phyloP scores from a whole-genome alignment of 2,113 vertebrate species.

The Artemisiospiza belli region DNA sequence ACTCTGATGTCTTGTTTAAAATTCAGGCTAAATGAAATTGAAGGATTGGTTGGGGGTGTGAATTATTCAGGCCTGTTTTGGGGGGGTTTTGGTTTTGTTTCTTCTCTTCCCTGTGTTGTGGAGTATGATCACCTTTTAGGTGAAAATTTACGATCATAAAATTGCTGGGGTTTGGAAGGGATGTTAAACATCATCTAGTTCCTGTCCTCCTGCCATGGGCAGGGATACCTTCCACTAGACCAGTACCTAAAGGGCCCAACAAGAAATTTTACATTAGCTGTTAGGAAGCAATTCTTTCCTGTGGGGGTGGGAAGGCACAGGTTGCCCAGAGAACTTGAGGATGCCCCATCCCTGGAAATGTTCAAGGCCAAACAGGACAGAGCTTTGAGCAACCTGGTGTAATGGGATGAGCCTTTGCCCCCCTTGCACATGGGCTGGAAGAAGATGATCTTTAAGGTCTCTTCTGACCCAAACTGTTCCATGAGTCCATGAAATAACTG shows the following conservation, averaged over 20 bases:
- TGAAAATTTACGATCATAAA: neutral
- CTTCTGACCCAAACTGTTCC: neutral
- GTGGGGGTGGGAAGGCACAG: neutral
- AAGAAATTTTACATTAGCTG: neutral
- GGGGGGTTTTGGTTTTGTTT: neutral
- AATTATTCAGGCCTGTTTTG: neutral
- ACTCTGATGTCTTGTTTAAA: neutral
- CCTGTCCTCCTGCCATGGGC: neutral
- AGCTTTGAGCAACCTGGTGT: neutral
- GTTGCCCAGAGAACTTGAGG: neutral
- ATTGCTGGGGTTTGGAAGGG: neutral
- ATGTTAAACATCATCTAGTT: neutral
- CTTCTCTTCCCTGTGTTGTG: neutral
- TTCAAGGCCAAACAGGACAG: neutral
- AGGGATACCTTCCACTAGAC: neutral
- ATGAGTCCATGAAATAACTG: neutral
- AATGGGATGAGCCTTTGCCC: neutral
- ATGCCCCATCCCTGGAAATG: neutral
- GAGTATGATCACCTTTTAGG: neutral
- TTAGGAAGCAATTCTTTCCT: neutral
- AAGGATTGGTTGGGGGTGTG: rapidly evolving
- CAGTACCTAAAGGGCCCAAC: neutral
- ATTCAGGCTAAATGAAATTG: neutral
- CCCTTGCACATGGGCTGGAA: too few relatives aligned
- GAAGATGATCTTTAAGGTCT: neutral